Evolutionary conservation across 2,797 vertebrate species (phyloP), one percentile per base, ranked within the genome.

Genomic region (Chromis chromis): DNA sequence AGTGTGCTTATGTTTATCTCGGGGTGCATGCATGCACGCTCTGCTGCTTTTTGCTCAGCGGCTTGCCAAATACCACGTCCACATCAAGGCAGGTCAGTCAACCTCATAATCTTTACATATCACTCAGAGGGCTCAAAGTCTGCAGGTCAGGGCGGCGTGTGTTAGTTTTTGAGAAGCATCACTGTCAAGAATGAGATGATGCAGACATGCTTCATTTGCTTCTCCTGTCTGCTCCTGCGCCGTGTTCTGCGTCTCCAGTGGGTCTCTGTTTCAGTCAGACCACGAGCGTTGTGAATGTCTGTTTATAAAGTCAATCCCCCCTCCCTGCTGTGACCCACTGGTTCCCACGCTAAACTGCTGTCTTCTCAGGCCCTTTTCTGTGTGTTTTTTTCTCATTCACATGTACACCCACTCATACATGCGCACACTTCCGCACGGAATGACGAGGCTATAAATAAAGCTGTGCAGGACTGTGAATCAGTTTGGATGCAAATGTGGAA

Each of bases 281-380:
- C 84, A 63, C 19, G 70, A 84, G 82, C 82, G 79, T 87, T 88
- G 84, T 73, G 75, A 87, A 75, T 82, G 81, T 83, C 74, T 93
- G 88, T 93, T 94, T 94, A 89, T 88, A 90, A 90, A 94, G 93
- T 89, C 91, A 84, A 70, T 64, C 88, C 84, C 82, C 25, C 49
- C 59, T 76, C 60, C 61, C 3, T 61, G 17, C 80, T 54, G 71
- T 85, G 87, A 92, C 91, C 90, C 84, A 57, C n/a, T 11, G 55
- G 82, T 95, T 95, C 94, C 93, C 94, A 95, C 93, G 93, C 88
- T 84, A 74, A 36, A 83, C 84, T 81, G 62, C 82, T 85, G 83
- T 82, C 87, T 93, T 94, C 93, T 90, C 92, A 91, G 90, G 88
- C 88, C 85, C 89, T 78, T 75, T 69, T 53, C 66, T 49, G 21